Percentiles rank a stretch among this genome's conserved stretches.
Conservation (phyloP, 2,888 invertebrate genomes). For the Trichopoda pennipes region DNA sequence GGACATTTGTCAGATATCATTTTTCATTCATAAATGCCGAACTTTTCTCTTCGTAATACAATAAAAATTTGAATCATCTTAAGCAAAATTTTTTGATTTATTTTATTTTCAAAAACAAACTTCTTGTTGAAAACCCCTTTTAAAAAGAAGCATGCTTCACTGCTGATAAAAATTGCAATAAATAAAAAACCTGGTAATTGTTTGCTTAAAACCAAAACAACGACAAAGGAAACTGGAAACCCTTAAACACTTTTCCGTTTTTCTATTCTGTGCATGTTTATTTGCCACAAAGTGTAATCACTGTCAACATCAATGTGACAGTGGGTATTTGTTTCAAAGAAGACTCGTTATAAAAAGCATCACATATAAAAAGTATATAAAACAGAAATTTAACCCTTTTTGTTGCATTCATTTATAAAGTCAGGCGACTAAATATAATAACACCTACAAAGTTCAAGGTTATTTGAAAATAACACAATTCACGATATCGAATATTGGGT, state of each 20-base stretch:
- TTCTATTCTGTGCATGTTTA: constrained; percentile 24
- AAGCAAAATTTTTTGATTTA: too few relatives aligned
- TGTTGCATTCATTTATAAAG: background rate
- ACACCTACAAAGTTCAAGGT: constrained; percentile 1
- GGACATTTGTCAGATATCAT: too few relatives aligned
- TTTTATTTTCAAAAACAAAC: too few relatives aligned
- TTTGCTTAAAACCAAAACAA: background rate
- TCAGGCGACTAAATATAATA: background rate
- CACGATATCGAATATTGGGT: too few relatives aligned
- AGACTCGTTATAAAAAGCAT: background rate
- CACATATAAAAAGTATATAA: background rate
- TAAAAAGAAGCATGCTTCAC: too few relatives aligned
- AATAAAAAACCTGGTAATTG: too few relatives aligned
- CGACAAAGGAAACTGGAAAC: constrained; percentile 13
- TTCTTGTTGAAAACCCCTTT: too few relatives aligned
- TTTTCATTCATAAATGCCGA: too few relatives aligned
- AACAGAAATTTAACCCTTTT: constrained; percentile 17
- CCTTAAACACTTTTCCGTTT: constrained; percentile 1
- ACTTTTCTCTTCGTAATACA: too few relatives aligned
- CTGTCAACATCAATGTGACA: constrained; percentile 46
- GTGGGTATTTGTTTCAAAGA: constrained; percentile 26
- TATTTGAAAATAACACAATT: background rate
- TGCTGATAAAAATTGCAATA: too few relatives aligned
- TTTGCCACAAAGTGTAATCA: constrained; percentile 51
- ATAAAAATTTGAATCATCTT: too few relatives aligned